A percentile compares a stretch with the other conserved stretches of the same genome.
Conservation (phyloP, 2,888 invertebrate genomes). For the Erebia epiphron region DNA sequence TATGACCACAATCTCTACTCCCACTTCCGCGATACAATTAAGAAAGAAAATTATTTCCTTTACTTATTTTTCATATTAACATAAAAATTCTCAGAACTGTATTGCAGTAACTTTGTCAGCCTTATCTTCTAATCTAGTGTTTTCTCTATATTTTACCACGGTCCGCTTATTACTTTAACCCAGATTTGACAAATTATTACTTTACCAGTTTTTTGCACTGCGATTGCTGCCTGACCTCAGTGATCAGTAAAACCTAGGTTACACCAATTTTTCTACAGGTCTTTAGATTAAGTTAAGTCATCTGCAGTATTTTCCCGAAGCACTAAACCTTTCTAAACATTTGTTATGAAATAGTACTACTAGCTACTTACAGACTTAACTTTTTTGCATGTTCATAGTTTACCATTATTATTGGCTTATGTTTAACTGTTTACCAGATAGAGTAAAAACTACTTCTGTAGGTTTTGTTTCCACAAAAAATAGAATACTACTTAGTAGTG, state of each 20-base stretch:
- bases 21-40: conserved; percentile 23
- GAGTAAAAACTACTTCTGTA: no score
- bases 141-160: conserved; percentile 11
- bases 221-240: neutral
- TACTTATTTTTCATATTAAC: conserved; percentile 23
- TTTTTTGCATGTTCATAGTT: no score
- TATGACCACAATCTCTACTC: neutral
- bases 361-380: no score
- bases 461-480: neutral
- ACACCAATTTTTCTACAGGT: neutral
- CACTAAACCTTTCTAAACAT: no score
- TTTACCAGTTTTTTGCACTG: neutral
- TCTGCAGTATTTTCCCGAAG: no score
- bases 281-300: no score
- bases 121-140: neutral
- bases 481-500: no score
- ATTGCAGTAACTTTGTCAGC: conserved; percentile 7
- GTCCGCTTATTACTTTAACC: conserved; percentile 7
- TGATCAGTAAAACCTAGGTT: neutral
- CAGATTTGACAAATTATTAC: neutral
- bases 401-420: no score
- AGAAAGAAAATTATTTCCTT: conserved; percentile 24
- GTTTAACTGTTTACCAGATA: no score
- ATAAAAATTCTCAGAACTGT: conserved; percentile 26
- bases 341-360: no score